These are phyloP conservation scores for Sandelia bainsii DNA, from an alignment of 2,797 vertebrate species.

Conservation along the genomic window DNA sequence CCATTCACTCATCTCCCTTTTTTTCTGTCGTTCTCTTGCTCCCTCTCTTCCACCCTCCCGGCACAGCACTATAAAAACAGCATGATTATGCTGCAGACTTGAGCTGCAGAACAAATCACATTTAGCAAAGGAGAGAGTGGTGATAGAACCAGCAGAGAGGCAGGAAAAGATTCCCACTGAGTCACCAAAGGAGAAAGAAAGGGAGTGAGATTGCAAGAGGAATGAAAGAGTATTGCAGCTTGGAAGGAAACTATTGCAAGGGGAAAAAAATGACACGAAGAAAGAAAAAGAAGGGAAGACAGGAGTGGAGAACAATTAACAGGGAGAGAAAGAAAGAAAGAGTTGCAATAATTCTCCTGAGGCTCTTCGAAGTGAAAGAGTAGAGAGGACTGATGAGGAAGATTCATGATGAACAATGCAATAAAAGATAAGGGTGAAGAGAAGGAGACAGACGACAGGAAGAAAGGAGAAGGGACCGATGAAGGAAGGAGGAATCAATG, in stretches of 20 bases:
- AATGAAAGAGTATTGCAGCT: slow-evolving; percentile 68
- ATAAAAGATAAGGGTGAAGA: slow-evolving; percentile 68
- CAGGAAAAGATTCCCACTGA: slow-evolving; percentile 76
- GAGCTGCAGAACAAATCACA: slow-evolving; percentile 89
- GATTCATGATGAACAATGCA: slow-evolving; percentile 67
- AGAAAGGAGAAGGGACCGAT: slow-evolving; percentile 30
- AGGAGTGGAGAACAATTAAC: slow-evolving; percentile 27
- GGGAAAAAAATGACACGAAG: not conserved
- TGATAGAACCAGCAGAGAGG: slow-evolving; percentile 68
- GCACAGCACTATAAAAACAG: slow-evolving; percentile 74
- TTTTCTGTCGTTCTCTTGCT: slow-evolving; percentile 40
- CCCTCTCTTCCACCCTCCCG: slow-evolving; percentile 54
- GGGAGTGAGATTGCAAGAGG: slow-evolving; percentile 61
- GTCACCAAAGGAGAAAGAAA: slow-evolving; percentile 65
- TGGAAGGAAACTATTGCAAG: slow-evolving; percentile 52
- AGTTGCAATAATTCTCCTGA: slow-evolving; percentile 38
- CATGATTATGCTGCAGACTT: slow-evolving; percentile 84
- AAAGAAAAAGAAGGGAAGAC: slow-evolving; percentile 27
- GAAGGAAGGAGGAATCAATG: slow-evolving; percentile 50
- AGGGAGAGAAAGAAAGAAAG: slow-evolving; percentile 15
- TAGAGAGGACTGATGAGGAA: slow-evolving; percentile 56
- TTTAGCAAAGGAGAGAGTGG: slow-evolving; percentile 79
- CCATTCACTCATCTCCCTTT: slow-evolving; percentile 40
- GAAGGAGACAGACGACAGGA: slow-evolving; percentile 30
- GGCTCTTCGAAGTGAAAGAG: slow-evolving; percentile 39